Evolutionary conservation across 2,888 invertebrate genomes (phyloP).

Genomic region (Metellina segmentata): DNA sequence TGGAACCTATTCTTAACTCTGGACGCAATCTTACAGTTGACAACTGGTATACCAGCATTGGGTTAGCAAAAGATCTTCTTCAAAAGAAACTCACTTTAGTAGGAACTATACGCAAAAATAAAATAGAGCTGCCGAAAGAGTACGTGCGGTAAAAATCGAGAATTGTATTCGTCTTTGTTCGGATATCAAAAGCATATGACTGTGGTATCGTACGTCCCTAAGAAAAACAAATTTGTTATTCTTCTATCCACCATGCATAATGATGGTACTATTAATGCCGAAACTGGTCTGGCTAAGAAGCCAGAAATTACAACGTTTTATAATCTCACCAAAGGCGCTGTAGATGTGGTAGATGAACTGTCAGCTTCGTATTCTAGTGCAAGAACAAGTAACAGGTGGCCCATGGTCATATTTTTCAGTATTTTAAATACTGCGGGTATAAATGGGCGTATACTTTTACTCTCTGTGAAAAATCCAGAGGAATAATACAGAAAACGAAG

Average conservation of each 20-base stretch:
- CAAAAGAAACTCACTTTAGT: conserved; percentile 49
- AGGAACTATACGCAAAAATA: conserved; percentile 52
- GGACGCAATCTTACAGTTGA: conserved; percentile 43
- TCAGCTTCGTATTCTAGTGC: too few relatives aligned
- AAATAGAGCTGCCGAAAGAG: conserved; percentile 26
- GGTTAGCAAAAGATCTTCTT: conserved; percentile 49
- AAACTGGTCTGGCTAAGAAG: too few relatives aligned
- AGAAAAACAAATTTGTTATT: conserved; percentile 31
- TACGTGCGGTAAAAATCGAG: conserved; percentile 18
- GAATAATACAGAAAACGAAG: too few relatives aligned
- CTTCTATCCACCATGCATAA: neutral
- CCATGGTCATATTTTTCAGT: too few relatives aligned
- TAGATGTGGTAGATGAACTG: too few relatives aligned
- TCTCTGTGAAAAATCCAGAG: too few relatives aligned
- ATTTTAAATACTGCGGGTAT: too few relatives aligned
- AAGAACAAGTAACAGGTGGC: too few relatives aligned
- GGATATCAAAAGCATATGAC: conserved; percentile 14
- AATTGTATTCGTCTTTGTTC: neutral
- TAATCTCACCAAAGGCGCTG: too few relatives aligned
- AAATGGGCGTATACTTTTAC: too few relatives aligned
- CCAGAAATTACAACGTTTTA: too few relatives aligned
- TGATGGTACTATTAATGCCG: neutral
- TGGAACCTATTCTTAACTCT: conserved; percentile 16
- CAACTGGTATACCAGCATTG: neutral
- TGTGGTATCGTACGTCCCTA: conserved; percentile 41